A percentile compares a stretch with the other conserved stretches of the same genome.
These are phyloP conservation scores for Tyrophagus putrescentiae DNA, from an alignment of 1,140 invertebrate species.

Conservation along the genomic window DNA sequence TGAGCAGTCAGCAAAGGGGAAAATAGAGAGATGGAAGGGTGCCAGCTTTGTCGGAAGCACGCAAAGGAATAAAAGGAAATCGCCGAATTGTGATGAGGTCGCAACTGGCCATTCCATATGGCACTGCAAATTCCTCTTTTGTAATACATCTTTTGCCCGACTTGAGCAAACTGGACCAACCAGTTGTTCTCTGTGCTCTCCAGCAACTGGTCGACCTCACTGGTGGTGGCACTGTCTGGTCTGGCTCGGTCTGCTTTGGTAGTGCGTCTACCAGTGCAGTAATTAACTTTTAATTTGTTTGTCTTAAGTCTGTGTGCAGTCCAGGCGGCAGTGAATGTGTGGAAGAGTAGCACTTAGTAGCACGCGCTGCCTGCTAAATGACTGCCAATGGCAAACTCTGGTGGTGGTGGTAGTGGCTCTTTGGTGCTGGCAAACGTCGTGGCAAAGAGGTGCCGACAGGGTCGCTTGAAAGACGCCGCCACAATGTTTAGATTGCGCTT, in stretches of 20 bases:
- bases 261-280: background rate
- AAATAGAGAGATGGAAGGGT: too few species aligned
- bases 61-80: too few species aligned
- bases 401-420: background rate
- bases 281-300: slow-evolving; percentile 15
- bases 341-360: background rate
- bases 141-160: too few species aligned
- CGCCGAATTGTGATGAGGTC: too few species aligned
- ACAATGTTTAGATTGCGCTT: slow-evolving; percentile 4
- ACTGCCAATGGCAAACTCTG: background rate
- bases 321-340: too few species aligned
- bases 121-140: too few species aligned
- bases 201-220: background rate
- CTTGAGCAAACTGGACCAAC: too few species aligned
- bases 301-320: slow-evolving; percentile 7
- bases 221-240: background rate
- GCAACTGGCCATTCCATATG: too few species aligned
- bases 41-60: too few species aligned
- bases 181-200: too few species aligned
- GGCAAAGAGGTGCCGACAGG: slow-evolving; percentile 8
- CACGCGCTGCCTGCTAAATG: too few species aligned
- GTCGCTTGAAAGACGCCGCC: background rate
- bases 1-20: too few species aligned
- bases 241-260: background rate
- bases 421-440: background rate